These are phyloP conservation scores for Ammodytes dubius DNA, from an alignment of 2,113 vertebrate genomes.

Conservation along the genomic window DNA sequence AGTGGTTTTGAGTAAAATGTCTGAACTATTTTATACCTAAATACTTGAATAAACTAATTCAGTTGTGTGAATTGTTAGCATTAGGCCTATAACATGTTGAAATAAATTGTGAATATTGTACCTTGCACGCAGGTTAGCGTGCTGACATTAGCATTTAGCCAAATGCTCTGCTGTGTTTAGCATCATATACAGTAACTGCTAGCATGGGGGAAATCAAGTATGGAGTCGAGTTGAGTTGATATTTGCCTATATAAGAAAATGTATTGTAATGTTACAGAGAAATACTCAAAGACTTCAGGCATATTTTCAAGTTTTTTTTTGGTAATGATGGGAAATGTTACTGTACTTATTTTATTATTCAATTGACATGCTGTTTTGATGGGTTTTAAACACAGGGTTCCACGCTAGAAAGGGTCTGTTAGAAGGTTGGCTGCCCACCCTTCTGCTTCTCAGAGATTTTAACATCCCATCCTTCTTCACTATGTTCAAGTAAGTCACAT, in stretches of 20 bases:
- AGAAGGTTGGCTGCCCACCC: constrained; percentile 92
- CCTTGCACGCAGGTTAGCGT: too few relatives aligned
- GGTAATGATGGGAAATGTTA: too few relatives aligned
- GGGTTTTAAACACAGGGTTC: constrained; percentile 84
- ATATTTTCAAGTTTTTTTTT: neutral
- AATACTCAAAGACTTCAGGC: neutral
- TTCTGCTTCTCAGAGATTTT: constrained; percentile 94
- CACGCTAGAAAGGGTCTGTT: constrained; percentile 89
- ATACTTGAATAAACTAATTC: too few relatives aligned
- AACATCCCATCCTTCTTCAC: constrained; percentile 91
- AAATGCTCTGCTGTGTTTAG: neutral
- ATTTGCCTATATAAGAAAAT: neutral
- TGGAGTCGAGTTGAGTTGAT: neutral
- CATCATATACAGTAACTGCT: too few relatives aligned
- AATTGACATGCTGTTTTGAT: neutral
- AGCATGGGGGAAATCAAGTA: too few relatives aligned
- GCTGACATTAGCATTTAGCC: too few relatives aligned
- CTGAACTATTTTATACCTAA: neutral
- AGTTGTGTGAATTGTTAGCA: too few relatives aligned
- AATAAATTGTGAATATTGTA: too few relatives aligned
- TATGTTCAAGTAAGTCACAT: constrained; percentile 87
- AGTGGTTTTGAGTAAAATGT: neutral
- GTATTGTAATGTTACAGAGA: neutral
- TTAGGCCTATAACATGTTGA: too few relatives aligned
- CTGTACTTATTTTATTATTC: neutral